Evolutionary conservation across 2,797 vertebrate species (phyloP), one percentile per base, ranked within the genome.

Genomic region (Hippopotamyrus pictus): DNA sequence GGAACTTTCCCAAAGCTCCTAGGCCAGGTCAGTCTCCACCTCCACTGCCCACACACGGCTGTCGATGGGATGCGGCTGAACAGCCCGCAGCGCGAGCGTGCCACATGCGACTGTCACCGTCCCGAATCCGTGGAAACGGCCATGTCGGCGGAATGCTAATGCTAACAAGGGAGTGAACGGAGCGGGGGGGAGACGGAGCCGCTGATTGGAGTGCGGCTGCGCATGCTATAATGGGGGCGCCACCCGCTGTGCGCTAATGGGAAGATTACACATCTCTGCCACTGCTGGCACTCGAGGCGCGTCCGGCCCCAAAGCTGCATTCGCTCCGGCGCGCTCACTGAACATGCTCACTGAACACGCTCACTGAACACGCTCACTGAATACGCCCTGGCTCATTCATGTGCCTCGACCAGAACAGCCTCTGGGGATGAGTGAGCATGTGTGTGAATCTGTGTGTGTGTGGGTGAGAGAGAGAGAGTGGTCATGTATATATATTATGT

Each of bases 261-360:
- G 83, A 85, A 85, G 83, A 85, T 85, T 85, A 85, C 83, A 85
- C 83, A 53, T 51, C 48, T 53, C 83, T 51, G 65, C 22, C 6
- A 37, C 37, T 79, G 33, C 37, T 44, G 37, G 12, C 17, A 44
- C 73, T 44, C 17, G 14, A 76, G 69, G n/a, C 25, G 48, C 2
- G 37, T 51, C 22, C 5, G 48, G 46, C 50, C 22, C 22, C 46
- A 85, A 46, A 25, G 8, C 83, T 85, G 41, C 46, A 22, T 29
- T 25, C 46, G 44, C 83, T 53, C 44, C 17, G 4, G 1, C 48
- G 6, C 3, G 25, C 22, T 85, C 48, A 22, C 48, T 85, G 46
- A 85, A 41, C 83, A 79, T 11, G 50, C n/a, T 85, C 83, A 22
- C 83, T 85, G 46, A 50, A 50, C 44, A 83, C 44, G 11, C 79